These are phyloP conservation scores for Drosophila mayri DNA, from an alignment of 1,140 invertebrate genomes.

Conservation along the genomic window DNA sequence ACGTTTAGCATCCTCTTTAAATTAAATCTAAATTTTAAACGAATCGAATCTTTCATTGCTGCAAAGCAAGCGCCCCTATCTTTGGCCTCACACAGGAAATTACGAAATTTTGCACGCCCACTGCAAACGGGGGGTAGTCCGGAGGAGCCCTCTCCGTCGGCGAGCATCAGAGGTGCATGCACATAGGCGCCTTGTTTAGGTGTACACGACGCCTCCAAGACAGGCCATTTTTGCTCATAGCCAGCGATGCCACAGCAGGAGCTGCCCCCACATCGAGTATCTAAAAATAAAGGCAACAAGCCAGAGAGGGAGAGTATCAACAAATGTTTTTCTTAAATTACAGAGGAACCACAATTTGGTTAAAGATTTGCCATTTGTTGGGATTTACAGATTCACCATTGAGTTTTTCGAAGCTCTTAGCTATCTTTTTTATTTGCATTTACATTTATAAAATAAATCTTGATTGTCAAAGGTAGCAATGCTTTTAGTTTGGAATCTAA, in stretches of 20 bases:
- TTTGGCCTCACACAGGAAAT: conserved; percentile 66
- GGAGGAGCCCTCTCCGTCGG: conserved; percentile 2
- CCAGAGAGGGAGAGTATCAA: conserved; percentile 33
- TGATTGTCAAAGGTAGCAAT: neutral
- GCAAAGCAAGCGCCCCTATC: conserved; percentile 32
- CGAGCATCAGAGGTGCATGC: conserved; percentile 7
- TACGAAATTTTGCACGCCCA: conserved; percentile 63
- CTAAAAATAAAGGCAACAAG: conserved; percentile 65
- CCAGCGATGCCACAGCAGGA: conserved; percentile 22
- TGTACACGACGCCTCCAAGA: conserved; percentile 46
- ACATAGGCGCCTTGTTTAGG: conserved; percentile 9
- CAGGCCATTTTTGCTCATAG: conserved; percentile 52
- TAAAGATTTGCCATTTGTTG: neutral
- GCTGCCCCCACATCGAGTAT: conserved; percentile 49
- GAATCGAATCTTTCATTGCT: conserved; percentile 36
- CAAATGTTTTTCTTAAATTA: conserved; percentile 60
- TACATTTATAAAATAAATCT: neutral
- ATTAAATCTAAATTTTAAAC: conserved; percentile 58
- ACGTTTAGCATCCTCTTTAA: conserved; percentile 74
- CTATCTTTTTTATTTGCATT: neutral
- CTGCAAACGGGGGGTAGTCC: conserved; percentile 11
- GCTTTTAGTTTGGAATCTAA: no score
- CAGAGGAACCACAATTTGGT: neutral
- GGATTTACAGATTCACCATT: neutral
- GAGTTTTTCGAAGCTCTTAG: neutral